These are phyloP conservation scores for Isaurus tuberculatus DNA, from an alignment of 92 coral and sea anemone species.

Conservation along the genomic window DNA sequence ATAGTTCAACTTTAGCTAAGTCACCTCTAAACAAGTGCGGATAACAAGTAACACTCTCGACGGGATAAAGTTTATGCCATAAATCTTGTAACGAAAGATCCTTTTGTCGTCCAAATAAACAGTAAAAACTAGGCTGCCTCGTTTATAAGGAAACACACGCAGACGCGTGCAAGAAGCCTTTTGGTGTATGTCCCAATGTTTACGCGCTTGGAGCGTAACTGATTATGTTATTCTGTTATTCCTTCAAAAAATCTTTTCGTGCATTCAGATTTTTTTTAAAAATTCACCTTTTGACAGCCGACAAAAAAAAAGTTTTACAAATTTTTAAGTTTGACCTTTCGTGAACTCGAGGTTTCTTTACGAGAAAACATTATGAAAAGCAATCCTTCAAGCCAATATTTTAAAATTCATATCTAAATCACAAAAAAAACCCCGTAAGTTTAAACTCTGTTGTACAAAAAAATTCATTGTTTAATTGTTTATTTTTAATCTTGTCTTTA, in stretches of 20 bases:
- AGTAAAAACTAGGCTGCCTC: not conserved
- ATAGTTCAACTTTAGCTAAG: not conserved
- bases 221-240: not conserved
- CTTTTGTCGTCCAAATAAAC: slow-evolving; percentile 14
- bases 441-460: not conserved
- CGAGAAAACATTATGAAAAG: slow-evolving; percentile 26
- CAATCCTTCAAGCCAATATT: not conserved
- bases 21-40: not conserved
- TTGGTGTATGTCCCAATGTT: no score
- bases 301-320: no score
- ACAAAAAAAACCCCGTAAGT: not conserved
- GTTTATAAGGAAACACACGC: not conserved
- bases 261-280: no score
- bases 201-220: no score
- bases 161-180: no score
- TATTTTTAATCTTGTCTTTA: not conserved
- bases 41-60: slow-evolving; percentile 25
- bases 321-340: slow-evolving; percentile 13
- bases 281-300: not conserved
- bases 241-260: not conserved
- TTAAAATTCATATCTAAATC: not conserved
- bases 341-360: slow-evolving; percentile 21
- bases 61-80: not conserved
- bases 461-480: not conserved
- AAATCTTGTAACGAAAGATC: slow-evolving; percentile 31